Base-by-base conservation (phyloP, 2,888 invertebrate genomes). In the Tachystola acroxantha region DNA sequence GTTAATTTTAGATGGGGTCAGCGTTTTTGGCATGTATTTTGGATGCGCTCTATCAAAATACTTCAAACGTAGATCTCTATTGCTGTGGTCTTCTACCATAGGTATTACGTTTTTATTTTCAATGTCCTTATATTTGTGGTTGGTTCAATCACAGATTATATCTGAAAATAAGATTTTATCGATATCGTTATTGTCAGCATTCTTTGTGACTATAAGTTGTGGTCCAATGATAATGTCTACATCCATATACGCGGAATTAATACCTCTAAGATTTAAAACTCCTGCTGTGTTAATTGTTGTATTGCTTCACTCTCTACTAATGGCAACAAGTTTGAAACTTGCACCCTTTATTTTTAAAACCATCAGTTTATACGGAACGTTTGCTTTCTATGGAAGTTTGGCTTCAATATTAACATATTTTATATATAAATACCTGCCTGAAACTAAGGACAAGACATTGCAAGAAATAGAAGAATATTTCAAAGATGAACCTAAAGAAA, bases 1-100 rank as follows among this genome's bases (percentile, higher is more conserved):
- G 77, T 50, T 78, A 7, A 61, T 77, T 32, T 50, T 77, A 33
- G 77, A 78, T 28, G 76, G 69, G 2, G 58, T 75, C 1, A 76
- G 74, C n/a, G 65, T 78, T 28, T 42, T 67, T 1, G 68, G 72
- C 6, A 69, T 69, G 66, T 75, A 74, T 48, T 19, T 64, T 10
- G 77, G 76, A 9, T 68, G 75, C 50, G 49, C 54, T 31, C 38
- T 71, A 25, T 53, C 67, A 9, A 72, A 60, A 41, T 47, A 64
- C 42, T 26, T 71, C 5, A 67, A 57, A 36, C 57, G 75, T 44
- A 49, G 76, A 34, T 67, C 63, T 2, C 46, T 78, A 24, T 54
- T 73, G 22, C 36, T 77, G 12, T 42, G 47, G 0, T 57, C 69
- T 4, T 67, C 72, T 0, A 44, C 54, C 3, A 42, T 67, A 19